These are phyloP conservation scores for Neolamprologus multifasciatus DNA, from an alignment of 2,797 vertebrate species.

Conservation along the genomic window DNA sequence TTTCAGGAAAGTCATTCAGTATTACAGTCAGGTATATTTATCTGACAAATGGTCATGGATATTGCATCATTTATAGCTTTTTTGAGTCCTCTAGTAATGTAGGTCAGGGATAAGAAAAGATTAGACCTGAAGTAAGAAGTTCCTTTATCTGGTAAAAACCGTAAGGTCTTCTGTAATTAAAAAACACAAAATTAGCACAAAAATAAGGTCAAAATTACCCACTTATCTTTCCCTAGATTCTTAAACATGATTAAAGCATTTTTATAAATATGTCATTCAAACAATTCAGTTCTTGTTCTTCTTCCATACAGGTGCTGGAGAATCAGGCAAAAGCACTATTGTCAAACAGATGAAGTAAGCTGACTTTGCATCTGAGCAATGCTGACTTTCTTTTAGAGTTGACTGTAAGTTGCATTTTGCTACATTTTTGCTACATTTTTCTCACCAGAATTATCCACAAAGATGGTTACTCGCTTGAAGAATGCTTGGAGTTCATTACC, in stretches of 20 bases:
- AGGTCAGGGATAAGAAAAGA: constrained; percentile 59
- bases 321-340: constrained; percentile 97
- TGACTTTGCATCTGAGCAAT: neutral
- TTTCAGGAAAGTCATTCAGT: neutral
- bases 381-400: neutral
- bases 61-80: neutral
- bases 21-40: neutral
- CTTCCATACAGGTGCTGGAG: constrained; percentile 85
- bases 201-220: neutral
- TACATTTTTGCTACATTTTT: neutral
- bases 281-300: neutral
- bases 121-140: constrained; percentile 57
- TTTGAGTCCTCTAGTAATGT: constrained; percentile 20
- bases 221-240: neutral
- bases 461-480: constrained; percentile 94
- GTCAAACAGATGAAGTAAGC: constrained; percentile 99
- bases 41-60: neutral
- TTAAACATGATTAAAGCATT: neutral
- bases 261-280: neutral
- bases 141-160: neutral
- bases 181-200: neutral
- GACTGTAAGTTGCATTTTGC: neutral
- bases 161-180: neutral
- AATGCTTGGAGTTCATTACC: constrained; percentile 91
- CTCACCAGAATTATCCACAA: constrained; percentile 92